phyloP scores from a whole-genome alignment of 2,888 invertebrate species.

The Drosophila picticornis region DNA sequence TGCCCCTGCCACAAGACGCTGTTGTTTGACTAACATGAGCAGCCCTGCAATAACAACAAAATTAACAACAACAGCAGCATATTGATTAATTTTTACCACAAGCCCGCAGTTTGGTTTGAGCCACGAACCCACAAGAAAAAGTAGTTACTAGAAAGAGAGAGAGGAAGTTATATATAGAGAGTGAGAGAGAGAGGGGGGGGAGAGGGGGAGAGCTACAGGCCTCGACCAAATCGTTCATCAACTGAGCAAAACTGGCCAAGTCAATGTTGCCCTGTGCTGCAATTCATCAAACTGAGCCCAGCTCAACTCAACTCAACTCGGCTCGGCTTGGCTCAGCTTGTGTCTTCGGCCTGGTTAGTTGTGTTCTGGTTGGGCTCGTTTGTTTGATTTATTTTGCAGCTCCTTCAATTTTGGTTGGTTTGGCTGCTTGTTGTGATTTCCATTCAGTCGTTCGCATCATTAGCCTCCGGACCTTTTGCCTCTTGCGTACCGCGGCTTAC shows the following conservation, averaged over 20 bases:
- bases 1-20: slow-evolving; percentile 12
- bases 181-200: not conserved
- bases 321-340: slow-evolving; percentile 13
- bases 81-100: slow-evolving; percentile 74
- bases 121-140: not conserved
- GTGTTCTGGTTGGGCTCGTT: slow-evolving; percentile 54
- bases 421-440: slow-evolving; percentile 13
- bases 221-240: slow-evolving; percentile 63
- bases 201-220: not conserved
- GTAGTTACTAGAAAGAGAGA: not conserved
- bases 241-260: slow-evolving; percentile 61
- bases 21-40: slow-evolving; percentile 60
- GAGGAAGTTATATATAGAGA: not conserved
- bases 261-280: slow-evolving; percentile 60
- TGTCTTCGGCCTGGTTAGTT: slow-evolving; percentile 24
- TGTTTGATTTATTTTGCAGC: slow-evolving; percentile 80
- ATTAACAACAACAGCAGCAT: slow-evolving; percentile 51
- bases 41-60: slow-evolving; percentile 37
- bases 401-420: slow-evolving; percentile 64
- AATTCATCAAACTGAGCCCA: slow-evolving; percentile 68
- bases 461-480: slow-evolving; percentile 34
- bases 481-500: not conserved
- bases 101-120: slow-evolving; percentile 47
- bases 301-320: slow-evolving; percentile 1
- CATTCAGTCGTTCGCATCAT: slow-evolving; percentile 49